Conservation (phyloP, 2,888 invertebrate species). For the Sphaerophoria rueppellii region DNA sequence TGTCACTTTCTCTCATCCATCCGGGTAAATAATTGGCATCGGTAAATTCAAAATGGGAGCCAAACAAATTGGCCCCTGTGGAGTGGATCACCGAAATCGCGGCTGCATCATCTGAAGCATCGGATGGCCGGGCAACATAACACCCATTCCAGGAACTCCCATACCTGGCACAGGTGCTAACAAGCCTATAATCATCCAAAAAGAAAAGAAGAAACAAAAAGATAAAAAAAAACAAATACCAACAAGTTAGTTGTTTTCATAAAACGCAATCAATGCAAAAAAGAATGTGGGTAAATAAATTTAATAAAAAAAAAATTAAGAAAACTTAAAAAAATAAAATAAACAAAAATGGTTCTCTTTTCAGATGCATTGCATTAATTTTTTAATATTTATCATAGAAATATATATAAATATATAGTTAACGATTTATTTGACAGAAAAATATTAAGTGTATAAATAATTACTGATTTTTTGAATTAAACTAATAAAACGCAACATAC, state of each 20-base stretch:
- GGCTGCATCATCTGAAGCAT: constrained; percentile 90
- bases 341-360: constrained; percentile 65
- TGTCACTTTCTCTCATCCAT: constrained; percentile 70
- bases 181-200: constrained; percentile 77
- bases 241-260: constrained; percentile 2
- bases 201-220: constrained; percentile 43
- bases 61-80: constrained; percentile 81
- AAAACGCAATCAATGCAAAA: background rate
- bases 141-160: constrained; percentile 82
- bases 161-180: constrained; percentile 80
- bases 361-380: constrained; percentile 74
- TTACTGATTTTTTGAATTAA: constrained; percentile 71
- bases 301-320: constrained; percentile 57
- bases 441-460: constrained; percentile 44
- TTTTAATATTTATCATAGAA: constrained; percentile 57
- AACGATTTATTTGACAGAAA: constrained; percentile 64
- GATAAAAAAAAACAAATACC: constrained; percentile 58
- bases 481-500: constrained; percentile 70
- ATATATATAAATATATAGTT: constrained; percentile 55
- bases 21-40: constrained; percentile 80
- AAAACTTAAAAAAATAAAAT: constrained; percentile 62
- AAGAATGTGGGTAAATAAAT: background rate
- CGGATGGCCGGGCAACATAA: constrained; percentile 83
- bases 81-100: constrained; percentile 93
- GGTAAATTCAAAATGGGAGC: constrained; percentile 80